phyloP scores from a whole-genome alignment of 1,140 invertebrate genomes.

The Drosophila willistoni region DNA sequence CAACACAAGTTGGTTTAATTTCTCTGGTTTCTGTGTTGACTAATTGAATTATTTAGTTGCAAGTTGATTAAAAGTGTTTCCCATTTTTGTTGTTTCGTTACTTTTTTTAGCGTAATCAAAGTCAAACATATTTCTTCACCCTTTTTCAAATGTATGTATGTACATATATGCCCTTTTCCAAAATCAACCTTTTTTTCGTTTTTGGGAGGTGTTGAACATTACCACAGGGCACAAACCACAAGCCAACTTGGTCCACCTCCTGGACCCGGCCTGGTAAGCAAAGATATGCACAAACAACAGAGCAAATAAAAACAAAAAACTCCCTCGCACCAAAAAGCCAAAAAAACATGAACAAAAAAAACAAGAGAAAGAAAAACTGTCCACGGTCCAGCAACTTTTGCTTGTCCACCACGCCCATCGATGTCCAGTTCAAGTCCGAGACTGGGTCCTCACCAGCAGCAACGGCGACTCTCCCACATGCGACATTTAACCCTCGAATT shows the following conservation, averaged over 20 bases:
- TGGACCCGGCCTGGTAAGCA: conserved; percentile 65
- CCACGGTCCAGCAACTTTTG: conserved; percentile 69
- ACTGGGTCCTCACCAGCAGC: conserved; percentile 10
- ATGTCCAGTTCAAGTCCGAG: background rate
- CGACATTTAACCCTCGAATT: conserved; percentile 77
- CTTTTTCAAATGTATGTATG: background rate
- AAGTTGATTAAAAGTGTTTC: conserved; percentile 53
- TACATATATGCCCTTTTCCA: conserved; percentile 4
- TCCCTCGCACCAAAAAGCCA: background rate
- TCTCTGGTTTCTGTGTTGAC: conserved; percentile 46
- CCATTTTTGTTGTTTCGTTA: no score
- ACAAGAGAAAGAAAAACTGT: conserved; percentile 37
- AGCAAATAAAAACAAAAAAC: conserved; percentile 5
- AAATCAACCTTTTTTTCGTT: conserved; percentile 52
- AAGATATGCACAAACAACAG: conserved; percentile 73
- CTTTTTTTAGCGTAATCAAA: conserved; percentile 50
- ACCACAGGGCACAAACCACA: conserved; percentile 67
- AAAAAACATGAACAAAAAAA: conserved; percentile 14
- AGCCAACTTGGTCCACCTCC: conserved; percentile 50
- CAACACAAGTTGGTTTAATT: conserved; percentile 11
- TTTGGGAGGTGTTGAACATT: conserved; percentile 70
- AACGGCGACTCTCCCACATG: conserved; percentile 51
- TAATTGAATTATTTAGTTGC: conserved; percentile 77
- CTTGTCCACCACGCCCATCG: conserved; percentile 41
- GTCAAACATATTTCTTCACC: conserved; percentile 22